phyloP scores from a whole-genome alignment of 2,797 vertebrate genomes.

The Chromobotia macracanthus region DNA sequence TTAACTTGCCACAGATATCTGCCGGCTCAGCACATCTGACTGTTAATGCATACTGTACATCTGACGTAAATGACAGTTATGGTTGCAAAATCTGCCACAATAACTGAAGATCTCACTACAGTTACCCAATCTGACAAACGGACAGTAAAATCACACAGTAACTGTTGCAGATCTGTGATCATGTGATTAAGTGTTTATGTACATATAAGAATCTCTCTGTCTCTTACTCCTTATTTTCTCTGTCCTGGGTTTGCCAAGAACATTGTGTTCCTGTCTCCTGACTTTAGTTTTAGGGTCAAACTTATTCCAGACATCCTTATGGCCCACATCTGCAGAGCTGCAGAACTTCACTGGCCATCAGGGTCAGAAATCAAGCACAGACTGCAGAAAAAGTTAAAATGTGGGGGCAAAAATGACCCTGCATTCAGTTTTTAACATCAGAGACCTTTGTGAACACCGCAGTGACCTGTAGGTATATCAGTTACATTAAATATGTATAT shows the following conservation, averaged over 20 bases:
- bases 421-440: too few species aligned
- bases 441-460: too few species aligned
- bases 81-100: neutral
- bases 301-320: neutral
- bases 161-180: too few species aligned
- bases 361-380: too few species aligned
- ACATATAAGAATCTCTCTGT: neutral
- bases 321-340: neutral
- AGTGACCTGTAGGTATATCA: too few species aligned
- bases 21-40: too few species aligned
- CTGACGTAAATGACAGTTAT: neutral
- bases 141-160: too few species aligned
- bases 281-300: neutral
- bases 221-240: neutral
- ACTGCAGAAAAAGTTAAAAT: too few species aligned
- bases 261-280: neutral
- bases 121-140: neutral
- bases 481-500: too few species aligned
- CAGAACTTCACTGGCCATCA: neutral
- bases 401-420: too few species aligned
- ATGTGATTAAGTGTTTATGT: neutral
- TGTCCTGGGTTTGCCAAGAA: neutral
- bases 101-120: neutral
- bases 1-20: too few species aligned
- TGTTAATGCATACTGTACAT: too few species aligned